Evolutionary conservation across 2,888 invertebrate genomes (phyloP).

Genomic region (Matsumyia berberina): DNA sequence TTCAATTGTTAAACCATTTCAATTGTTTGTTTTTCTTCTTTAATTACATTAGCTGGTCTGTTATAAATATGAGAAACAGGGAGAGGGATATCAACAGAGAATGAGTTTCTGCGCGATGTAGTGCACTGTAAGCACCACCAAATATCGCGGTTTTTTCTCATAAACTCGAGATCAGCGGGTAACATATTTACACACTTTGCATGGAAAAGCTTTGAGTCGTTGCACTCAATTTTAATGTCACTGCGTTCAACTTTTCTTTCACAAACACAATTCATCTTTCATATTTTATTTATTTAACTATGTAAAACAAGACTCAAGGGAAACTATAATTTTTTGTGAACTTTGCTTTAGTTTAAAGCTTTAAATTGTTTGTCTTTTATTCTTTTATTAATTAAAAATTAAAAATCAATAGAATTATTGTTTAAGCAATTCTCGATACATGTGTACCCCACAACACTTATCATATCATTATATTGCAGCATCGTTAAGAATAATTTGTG

Average conservation of each 20-base stretch:
- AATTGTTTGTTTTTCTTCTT: no score
- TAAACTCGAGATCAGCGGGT: conserved; percentile 6
- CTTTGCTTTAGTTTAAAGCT: background rate
- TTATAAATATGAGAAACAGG: background rate
- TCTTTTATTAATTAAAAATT: background rate
- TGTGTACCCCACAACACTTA: conserved; percentile 26
- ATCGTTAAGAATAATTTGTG: no score
- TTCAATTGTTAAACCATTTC: no score
- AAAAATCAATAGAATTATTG: background rate
- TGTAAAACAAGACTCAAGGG: background rate
- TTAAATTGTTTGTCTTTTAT: background rate
- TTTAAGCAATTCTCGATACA: background rate
- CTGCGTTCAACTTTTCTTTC: conserved; percentile 19
- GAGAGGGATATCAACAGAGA: conserved; percentile 16
- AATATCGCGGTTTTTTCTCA: conserved; percentile 19
- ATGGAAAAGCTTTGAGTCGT: conserved; percentile 29
- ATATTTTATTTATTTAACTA: background rate
- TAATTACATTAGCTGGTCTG: no score
- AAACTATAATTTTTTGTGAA: background rate
- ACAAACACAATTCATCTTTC: conserved; percentile 24
- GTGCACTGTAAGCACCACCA: conserved; percentile 23
- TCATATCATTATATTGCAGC: no score
- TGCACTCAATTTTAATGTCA: conserved; percentile 5
- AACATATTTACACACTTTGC: conserved; percentile 33
- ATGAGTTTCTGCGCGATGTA: conserved; percentile 12